These are phyloP conservation scores for Brevipalpus yothersi DNA, from an alignment of 1,140 invertebrate species.

Conservation along the genomic window DNA sequence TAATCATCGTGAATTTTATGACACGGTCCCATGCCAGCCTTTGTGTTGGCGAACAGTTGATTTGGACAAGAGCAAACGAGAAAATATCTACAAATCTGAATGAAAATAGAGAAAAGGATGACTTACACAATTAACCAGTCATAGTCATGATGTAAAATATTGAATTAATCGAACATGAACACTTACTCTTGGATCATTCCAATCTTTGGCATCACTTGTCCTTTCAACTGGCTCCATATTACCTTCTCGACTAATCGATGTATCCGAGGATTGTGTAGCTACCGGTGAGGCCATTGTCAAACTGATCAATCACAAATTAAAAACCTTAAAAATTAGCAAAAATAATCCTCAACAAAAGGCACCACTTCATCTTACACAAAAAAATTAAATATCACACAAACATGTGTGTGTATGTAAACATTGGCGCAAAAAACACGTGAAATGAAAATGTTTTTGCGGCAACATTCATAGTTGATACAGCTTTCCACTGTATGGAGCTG, in stretches of 20 bases:
- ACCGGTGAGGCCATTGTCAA: constrained; percentile 24
- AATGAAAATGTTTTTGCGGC: too few species aligned
- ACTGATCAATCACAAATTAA: background rate
- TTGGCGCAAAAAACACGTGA: too few species aligned
- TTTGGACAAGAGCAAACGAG: constrained; percentile 90
- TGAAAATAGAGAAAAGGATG: background rate
- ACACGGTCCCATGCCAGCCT: constrained; percentile 63
- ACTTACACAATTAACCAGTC: background rate
- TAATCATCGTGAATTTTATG: constrained; percentile 77
- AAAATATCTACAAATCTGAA: constrained; percentile 78
- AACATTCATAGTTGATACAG: too few species aligned
- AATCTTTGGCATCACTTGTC: constrained; percentile 53
- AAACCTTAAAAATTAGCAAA: too few species aligned
- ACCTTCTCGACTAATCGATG: constrained; percentile 86
- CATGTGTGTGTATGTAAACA: too few species aligned
- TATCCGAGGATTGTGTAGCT: constrained; percentile 42
- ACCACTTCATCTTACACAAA: too few species aligned
- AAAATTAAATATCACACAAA: too few species aligned
- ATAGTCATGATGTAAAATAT: background rate
- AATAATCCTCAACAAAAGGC: too few species aligned
- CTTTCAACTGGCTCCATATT: constrained; percentile 66
- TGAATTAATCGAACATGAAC: background rate
- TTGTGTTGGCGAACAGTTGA: constrained; percentile 87
- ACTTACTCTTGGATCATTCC: constrained; percentile 71
- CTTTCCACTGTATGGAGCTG: too few species aligned